These are phyloP conservation scores for Drosophila guanche DNA, from an alignment of 1,140 invertebrate species.

Conservation along the genomic window DNA sequence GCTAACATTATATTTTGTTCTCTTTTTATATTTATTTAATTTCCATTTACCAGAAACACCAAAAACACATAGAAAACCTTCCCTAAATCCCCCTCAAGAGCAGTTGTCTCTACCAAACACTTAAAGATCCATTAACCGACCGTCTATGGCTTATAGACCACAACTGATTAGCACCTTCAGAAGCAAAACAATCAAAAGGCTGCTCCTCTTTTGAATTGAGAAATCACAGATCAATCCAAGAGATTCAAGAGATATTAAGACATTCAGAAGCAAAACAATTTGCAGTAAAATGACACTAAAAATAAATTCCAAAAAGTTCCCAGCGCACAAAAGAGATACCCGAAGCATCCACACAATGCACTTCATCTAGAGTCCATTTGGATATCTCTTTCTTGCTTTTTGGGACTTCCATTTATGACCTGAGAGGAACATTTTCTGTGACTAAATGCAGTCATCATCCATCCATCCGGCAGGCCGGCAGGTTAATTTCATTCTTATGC, in stretches of 20 bases:
- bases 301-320: slow-evolving; percentile 21
- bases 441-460: slow-evolving; percentile 45
- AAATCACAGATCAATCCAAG: slow-evolving; percentile 27
- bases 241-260: slow-evolving; percentile 24
- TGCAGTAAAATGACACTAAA: slow-evolving; percentile 67
- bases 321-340: slow-evolving; percentile 44
- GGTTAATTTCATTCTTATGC: slow-evolving; percentile 72
- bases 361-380: slow-evolving; percentile 34
- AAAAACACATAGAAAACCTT: too few species aligned
- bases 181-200: slow-evolving; percentile 49
- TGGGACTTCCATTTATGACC: slow-evolving; percentile 37
- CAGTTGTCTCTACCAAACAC: background rate
- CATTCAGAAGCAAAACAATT: slow-evolving; percentile 65
- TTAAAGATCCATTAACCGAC: slow-evolving; percentile 16
- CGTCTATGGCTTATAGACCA: too few species aligned
- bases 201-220: slow-evolving; percentile 7
- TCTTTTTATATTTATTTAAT: too few species aligned
- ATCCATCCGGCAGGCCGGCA: slow-evolving; percentile 17
- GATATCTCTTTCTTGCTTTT: slow-evolving; percentile 18
- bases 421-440: slow-evolving; percentile 36
- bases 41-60: too few species aligned
- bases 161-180: slow-evolving; percentile 39
- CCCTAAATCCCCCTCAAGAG: too few species aligned
- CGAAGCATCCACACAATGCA: slow-evolving; percentile 29
- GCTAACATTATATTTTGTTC: too few species aligned